A percentile compares a stretch with the other conserved stretches of the same genome.
phyloP scores from a whole-genome alignment of 2,113 vertebrate genomes.

The Sphyrna mokarran region DNA sequence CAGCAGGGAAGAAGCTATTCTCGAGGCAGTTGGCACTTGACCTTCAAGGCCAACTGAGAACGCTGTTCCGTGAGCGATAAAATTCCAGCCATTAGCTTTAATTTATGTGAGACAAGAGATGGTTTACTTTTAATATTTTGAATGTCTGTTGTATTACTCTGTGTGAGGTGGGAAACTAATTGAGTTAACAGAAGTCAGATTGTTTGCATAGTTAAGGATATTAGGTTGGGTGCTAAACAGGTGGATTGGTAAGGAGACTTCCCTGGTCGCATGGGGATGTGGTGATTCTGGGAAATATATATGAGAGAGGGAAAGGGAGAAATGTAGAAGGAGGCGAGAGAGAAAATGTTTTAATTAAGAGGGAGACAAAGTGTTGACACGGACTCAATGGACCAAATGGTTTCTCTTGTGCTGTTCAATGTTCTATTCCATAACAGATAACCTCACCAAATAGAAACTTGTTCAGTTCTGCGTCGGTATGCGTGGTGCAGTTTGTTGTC shows the following conservation, averaged over 20 bases:
- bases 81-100: too few species aligned
- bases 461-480: neutral
- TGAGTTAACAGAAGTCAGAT: too few species aligned
- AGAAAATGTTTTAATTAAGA: neutral
- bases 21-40: too few species aligned
- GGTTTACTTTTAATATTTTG: too few species aligned
- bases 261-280: neutral
- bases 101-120: too few species aligned
- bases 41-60: too few species aligned
- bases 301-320: neutral
- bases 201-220: too few species aligned
- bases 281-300: neutral
- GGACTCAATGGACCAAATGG: neutral
- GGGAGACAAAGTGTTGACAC: neutral
- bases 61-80: too few species aligned
- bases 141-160: too few species aligned
- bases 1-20: too few species aligned
- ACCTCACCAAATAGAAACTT: conserved; percentile 8
- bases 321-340: neutral
- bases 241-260: neutral
- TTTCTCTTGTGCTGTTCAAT: neutral
- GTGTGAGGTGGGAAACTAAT: too few species aligned
- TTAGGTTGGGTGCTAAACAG: too few species aligned
- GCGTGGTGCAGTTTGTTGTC: neutral
- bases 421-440: neutral